Conservation (phyloP, 2,888 invertebrate species). For the Orthonevra nobilis region DNA sequence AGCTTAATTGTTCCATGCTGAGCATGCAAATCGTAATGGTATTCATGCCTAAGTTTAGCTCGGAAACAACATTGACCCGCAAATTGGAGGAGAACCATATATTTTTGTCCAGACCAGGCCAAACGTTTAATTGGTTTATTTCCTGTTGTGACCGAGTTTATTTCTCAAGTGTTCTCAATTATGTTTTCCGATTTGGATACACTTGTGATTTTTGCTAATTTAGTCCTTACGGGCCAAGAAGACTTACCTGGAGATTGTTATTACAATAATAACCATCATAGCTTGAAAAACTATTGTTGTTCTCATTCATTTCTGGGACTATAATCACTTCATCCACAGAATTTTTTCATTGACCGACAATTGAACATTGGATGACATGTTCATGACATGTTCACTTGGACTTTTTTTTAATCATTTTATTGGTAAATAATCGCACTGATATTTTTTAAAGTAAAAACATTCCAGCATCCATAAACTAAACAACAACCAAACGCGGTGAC, state of each 20-base stretch:
- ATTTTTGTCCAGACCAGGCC: constrained; percentile 16
- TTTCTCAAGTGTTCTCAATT: constrained; percentile 21
- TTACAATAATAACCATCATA: constrained; percentile 74
- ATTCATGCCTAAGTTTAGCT: constrained; percentile 18
- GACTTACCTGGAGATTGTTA: constrained; percentile 74
- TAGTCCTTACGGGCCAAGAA: background rate
- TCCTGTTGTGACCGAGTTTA: constrained; percentile 40
- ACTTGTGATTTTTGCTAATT: background rate
- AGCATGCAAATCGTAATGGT: constrained; percentile 47
- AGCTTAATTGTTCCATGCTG: constrained; percentile 65
- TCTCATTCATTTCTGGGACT: constrained; percentile 68
- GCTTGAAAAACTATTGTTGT: constrained; percentile 74
- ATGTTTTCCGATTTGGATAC: background rate
- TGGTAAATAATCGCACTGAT: constrained; percentile 3
- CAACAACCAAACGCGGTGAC: constrained; percentile 38
- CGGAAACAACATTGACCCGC: constrained; percentile 52
- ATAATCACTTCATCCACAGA: constrained; percentile 13
- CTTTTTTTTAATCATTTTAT: constrained; percentile 7
- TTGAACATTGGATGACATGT: constrained; percentile 4
- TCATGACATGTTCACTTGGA: background rate
- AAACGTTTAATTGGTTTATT: constrained; percentile 54
- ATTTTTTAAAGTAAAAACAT: background rate
- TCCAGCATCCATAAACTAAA: background rate
- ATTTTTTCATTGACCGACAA: background rate
- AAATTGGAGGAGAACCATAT: constrained; percentile 29